phyloP scores from a whole-genome alignment of 2,113 vertebrate genomes.

The Ptilorrhoa leucosticta region DNA sequence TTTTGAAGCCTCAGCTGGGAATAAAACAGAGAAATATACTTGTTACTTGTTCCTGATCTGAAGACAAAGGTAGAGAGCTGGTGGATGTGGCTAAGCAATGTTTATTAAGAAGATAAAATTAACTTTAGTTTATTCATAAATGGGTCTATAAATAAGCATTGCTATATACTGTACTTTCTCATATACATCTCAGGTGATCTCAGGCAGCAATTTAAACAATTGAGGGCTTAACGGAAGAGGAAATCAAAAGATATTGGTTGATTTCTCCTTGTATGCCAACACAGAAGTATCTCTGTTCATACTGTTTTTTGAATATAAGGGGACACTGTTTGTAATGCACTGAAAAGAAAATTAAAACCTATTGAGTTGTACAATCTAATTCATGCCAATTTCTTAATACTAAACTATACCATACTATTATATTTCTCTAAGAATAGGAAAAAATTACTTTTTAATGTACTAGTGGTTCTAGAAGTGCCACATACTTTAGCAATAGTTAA shows the following conservation, averaged over 20 bases:
- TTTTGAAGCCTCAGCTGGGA: not conserved
- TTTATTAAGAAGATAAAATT: not conserved
- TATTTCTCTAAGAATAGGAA: not conserved
- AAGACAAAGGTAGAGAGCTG: not conserved
- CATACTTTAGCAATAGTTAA: not conserved
- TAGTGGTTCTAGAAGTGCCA: not conserved
- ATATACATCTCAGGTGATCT: slow-evolving; percentile 19
- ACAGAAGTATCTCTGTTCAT: not conserved
- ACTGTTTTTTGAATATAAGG: not conserved
- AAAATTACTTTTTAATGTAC: not conserved
- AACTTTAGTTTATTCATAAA: not conserved
- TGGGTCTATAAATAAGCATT: not conserved
- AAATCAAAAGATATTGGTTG: slow-evolving; percentile 57
- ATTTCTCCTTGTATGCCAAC: slow-evolving; percentile 15
- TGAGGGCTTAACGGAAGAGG: slow-evolving; percentile 48
- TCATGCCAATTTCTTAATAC: not conserved
- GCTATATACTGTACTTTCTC: not conserved
- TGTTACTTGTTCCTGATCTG: not conserved
- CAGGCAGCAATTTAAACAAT: slow-evolving; percentile 22
- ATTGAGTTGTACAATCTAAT: not conserved
- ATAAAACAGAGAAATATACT: not conserved
- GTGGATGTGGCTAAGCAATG: not conserved
- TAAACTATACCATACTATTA: not conserved
- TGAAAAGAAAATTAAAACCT: not conserved
- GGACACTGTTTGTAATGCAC: not conserved